Base-by-base conservation (phyloP, 2,888 invertebrate genomes). In the Dorcus hopei region DNA sequence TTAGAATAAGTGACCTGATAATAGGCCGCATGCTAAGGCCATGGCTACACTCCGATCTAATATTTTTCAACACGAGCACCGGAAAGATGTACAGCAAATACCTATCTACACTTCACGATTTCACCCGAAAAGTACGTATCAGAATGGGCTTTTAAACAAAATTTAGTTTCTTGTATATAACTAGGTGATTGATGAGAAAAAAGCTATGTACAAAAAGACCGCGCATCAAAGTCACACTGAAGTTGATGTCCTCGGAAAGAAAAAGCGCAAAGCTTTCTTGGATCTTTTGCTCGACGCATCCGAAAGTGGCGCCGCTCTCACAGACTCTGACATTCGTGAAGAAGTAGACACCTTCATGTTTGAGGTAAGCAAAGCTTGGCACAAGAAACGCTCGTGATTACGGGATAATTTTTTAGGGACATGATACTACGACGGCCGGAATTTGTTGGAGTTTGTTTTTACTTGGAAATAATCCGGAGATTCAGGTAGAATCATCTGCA, bases 291-390 rank as follows among this genome's bases (percentile, higher is more conserved):
- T 58, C 6, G 52, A 57, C 16, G 47, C 38, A 5, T 50, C 54
- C 0, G 43, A 50, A 19, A 19, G 47, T 19, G 39, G 11, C 33
- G 14, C 42, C n/a, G 41, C 49, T 41, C 65, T 77, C 14, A 69
- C 66, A 8, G 74, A 76, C 59, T 63, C 68, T 38, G 76, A 78
- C 45, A 72, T 78, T 38, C 65, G 77, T 56, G 76, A 78, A 62
- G 77, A 79, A 68, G 77, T 78, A 2, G 77, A 77, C 59, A 78
- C 79, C 0, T 79, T 79, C 59, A 77, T 78, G 77, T 78, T 78
- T 19, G 58, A 54, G 38, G 57, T 57, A 45, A 7, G 42, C 14
- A 6, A 4, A 42, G 14, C 14, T 42, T 42, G 1, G 11, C 3
- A 41, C 41, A 41, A 41, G 11, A 41, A n/a, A 3, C 9, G 9